Evolutionary conservation across 1,140 invertebrate species (phyloP).

Genomic region (Eumaeus atala): DNA sequence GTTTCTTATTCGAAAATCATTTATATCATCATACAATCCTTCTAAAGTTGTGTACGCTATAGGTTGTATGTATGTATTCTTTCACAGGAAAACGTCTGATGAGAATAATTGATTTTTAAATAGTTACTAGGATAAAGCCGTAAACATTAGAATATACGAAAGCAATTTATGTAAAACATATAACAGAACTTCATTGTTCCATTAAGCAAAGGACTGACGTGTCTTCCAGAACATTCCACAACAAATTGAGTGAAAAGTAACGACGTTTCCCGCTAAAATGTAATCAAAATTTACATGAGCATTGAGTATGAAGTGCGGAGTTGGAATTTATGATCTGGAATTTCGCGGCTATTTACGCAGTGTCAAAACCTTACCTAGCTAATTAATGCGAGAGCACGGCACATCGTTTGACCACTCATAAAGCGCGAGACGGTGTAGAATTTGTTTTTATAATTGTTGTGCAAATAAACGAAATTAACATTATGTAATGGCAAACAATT

Average conservation of each 20-base stretch:
- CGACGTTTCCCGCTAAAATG: conserved; percentile 8
- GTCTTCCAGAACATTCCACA: conserved; percentile 3
- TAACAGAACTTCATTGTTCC: too few species aligned
- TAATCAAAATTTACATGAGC: background rate
- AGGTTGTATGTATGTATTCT: too few species aligned
- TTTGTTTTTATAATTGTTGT: conserved; percentile 59
- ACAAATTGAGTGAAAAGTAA: conserved; percentile 8
- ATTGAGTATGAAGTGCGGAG: background rate
- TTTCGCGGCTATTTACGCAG: conserved; percentile 35
- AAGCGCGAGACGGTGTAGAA: conserved; percentile 38
- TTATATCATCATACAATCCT: too few species aligned
- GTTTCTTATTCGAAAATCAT: too few species aligned
- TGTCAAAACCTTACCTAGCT: conserved; percentile 39
- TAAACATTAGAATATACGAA: too few species aligned
- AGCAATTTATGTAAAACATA: too few species aligned
- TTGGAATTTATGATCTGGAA: conserved; percentile 39
- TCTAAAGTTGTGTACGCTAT: too few species aligned
- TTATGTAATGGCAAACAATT: conserved; percentile 40
- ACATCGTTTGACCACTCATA: conserved; percentile 30
- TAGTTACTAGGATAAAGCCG: too few species aligned
- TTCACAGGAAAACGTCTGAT: too few species aligned
- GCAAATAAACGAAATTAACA: conserved; percentile 53
- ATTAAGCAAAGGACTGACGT: too few species aligned
- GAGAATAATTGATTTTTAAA: too few species aligned
- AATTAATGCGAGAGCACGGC: conserved; percentile 62